Base-by-base conservation (phyloP, 2,113 vertebrate genomes). In the Thalassarche chlororhynchos region DNA sequence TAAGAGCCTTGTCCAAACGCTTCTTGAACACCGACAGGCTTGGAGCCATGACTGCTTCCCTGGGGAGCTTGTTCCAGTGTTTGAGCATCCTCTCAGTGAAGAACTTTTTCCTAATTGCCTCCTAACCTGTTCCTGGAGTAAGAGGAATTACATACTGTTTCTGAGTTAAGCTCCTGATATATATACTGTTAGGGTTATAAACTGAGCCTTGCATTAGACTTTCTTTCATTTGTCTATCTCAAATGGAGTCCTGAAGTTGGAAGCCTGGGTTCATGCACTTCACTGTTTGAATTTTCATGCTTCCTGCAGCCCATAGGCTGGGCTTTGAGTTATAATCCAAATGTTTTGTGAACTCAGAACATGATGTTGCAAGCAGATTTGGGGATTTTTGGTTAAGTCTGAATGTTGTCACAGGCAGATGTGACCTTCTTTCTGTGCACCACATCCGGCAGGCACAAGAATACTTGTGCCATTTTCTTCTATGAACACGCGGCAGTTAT, bases 321-420 rank as follows among this genome's bases (percentile, higher is more conserved):
- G 16, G 6, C 28, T 93, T 79, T 68, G 52, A 64, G n/a, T 65
- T 76, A 44, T 13, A 93, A 60, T 61, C 8, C 61, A 66, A 44
- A 83, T 83, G 6, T 57, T 77, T 49, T 65, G 21, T 74, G 49
- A 84, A 86, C 28, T 89, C 10, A 25, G 49, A 78, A 42, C 25
- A 12, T 32, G 25, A 58, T 4, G 3, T 23, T 49, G 51, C 23
- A 58, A 61, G 46, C 28, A 90, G 13, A 69, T 69, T 52, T 61
- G 36, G 12, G 68, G 32, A 69, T 72, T 85, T 96, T 57, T 84
- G 21, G 13, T 93, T 69, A 26, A 49, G 17, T 57, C 69, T 71
- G 29, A 54, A 51, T 23, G 19, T 51, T 23, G 23, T 44, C 0
- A 0, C 26, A 42, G 34, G 52, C n/a, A 71, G 26, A 64, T 46